Conservation (phyloP, 2,797 vertebrate species). For the Picus viridis region DNA sequence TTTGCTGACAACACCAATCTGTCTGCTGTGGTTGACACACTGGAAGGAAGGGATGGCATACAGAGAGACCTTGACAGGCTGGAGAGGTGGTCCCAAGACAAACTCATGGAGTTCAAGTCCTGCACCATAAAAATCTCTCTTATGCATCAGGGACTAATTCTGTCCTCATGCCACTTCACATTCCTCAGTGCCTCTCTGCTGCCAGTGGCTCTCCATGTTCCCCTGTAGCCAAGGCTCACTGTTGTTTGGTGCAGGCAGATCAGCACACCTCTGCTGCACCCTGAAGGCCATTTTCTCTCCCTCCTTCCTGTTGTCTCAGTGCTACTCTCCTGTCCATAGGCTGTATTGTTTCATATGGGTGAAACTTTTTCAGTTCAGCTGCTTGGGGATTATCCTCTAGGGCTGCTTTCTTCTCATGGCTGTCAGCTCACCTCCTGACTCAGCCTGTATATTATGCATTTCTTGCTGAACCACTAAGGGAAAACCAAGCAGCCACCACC, state of each 20-base stretch:
- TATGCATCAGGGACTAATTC: background rate
- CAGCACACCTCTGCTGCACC: rapidly evolving
- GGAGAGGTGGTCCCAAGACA: too few species aligned
- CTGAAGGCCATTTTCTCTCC: background rate
- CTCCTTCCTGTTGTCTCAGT: rapidly evolving
- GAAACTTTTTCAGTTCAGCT: background rate
- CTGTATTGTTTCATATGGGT: background rate
- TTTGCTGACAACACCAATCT: too few species aligned
- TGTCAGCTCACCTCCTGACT: background rate
- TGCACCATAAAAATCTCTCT: background rate
- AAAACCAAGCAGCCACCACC: background rate
- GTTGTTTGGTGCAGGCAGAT: rapidly evolving
- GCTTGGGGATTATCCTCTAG: background rate
- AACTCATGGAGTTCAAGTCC: too few species aligned
- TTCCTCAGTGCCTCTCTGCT: background rate
- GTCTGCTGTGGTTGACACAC: too few species aligned
- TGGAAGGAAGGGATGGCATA: too few species aligned
- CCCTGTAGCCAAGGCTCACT: rapidly evolving
- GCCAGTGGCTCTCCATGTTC: too few species aligned
- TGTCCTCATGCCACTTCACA: background rate
- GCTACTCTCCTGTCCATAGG: too few species aligned
- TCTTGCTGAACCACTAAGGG: background rate
- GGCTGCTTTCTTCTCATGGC: background rate
- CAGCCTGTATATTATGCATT: background rate
- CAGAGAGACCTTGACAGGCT: too few species aligned